Evolutionary conservation across 2,113 vertebrate genomes (phyloP).

Genomic region (Phodopus roborovskii): DNA sequence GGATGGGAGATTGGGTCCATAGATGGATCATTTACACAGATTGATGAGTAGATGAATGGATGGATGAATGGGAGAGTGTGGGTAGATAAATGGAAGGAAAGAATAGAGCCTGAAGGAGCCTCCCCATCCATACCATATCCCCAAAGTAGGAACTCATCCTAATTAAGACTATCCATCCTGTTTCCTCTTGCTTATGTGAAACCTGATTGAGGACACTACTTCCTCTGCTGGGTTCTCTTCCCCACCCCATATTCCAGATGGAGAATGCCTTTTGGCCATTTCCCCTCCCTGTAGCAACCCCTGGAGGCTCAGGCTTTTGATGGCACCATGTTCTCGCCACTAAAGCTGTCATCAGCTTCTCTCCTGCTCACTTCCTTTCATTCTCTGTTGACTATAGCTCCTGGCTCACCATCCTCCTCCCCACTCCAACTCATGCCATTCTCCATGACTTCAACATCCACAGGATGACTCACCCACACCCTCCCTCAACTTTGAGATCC

Average conservation of each 20-base stretch:
- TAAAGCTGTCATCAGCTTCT: slow-evolving; percentile 63
- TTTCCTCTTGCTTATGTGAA: slow-evolving; percentile 7
- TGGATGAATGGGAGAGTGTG: background rate
- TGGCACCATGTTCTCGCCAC: background rate
- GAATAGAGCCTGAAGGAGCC: background rate
- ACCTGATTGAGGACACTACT: background rate
- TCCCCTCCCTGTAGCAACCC: background rate
- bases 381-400: slow-evolving; percentile 52
- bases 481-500: background rate
- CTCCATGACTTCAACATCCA: slow-evolving; percentile 40
- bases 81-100: background rate
- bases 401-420: background rate
- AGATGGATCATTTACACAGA: background rate
- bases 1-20: background rate
- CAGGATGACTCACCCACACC: background rate
- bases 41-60: background rate
- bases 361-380: slow-evolving; percentile 60
- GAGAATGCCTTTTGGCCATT: background rate
- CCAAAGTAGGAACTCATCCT: background rate
- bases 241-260: background rate
- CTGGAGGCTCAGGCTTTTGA: background rate
- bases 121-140: background rate
- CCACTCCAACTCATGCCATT: background rate
- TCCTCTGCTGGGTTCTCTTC: background rate
- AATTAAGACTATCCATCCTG: background rate